Evolutionary conservation across 2,113 vertebrate species (phyloP).

Genomic region (Rhinolophus sinicus): DNA sequence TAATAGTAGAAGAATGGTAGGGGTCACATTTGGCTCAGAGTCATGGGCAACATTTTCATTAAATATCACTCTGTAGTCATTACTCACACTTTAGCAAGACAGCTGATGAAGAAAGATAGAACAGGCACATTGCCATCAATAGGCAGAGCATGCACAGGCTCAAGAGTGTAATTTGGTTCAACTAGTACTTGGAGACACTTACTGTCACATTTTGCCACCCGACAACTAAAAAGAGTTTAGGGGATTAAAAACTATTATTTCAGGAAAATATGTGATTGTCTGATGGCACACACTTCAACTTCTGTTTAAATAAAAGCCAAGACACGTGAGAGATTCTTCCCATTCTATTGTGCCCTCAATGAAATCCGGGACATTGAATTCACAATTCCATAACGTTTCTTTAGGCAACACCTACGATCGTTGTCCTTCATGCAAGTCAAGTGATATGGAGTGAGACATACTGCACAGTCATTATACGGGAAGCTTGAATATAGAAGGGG

Average conservation of each 20-base stretch:
- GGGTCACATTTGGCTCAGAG: constrained; percentile 65
- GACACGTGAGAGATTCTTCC: constrained; percentile 59
- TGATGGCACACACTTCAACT: constrained; percentile 39
- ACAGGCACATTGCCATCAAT: neutral
- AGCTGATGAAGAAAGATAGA: constrained; percentile 42
- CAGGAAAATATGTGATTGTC: constrained; percentile 40
- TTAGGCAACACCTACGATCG: neutral
- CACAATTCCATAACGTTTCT: constrained; percentile 52
- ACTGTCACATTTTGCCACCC: constrained; percentile 64
- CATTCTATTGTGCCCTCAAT: constrained; percentile 54
- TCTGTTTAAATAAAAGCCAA: constrained; percentile 66
- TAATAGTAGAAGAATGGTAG: constrained; percentile 56
- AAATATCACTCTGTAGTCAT: constrained; percentile 44
- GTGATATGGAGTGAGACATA: neutral
- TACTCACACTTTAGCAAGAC: constrained; percentile 51
- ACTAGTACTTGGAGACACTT: constrained; percentile 70
- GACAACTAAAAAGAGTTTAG: constrained; percentile 61
- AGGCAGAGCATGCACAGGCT: constrained; percentile 38
- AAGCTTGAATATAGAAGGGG: neutral
- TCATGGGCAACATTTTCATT: constrained; percentile 52
- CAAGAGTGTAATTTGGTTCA: constrained; percentile 58
- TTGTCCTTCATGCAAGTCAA: neutral
- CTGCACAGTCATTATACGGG: neutral
- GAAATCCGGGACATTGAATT: constrained; percentile 23
- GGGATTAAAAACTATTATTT: constrained; percentile 53